These are phyloP conservation scores for Cyclura pinguis DNA, from an alignment of 2,797 vertebrate species.

Conservation along the genomic window DNA sequence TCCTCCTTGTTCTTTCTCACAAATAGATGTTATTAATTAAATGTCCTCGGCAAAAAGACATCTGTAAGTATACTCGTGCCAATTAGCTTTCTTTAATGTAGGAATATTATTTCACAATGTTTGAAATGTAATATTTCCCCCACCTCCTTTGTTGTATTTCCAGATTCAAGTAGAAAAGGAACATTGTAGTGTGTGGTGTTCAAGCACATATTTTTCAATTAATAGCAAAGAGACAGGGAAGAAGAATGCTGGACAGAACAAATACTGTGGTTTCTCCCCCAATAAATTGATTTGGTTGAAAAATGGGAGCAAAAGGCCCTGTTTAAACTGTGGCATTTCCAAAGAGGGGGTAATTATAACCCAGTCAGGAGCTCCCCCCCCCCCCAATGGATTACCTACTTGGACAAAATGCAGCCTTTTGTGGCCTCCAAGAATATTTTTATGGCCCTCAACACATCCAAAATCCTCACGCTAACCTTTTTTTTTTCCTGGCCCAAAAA, in stretches of 20 bases:
- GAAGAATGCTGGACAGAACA: slow-evolving; percentile 68
- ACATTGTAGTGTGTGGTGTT: slow-evolving; percentile 28
- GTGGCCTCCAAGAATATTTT: too few relatives aligned
- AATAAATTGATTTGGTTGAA: not conserved
- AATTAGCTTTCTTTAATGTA: slow-evolving; percentile 74
- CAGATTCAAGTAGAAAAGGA: slow-evolving; percentile 69
- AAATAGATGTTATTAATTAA: slow-evolving; percentile 76
- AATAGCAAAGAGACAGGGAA: slow-evolving; percentile 61
- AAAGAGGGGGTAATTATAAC: not conserved
- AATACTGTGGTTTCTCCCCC: slow-evolving; percentile 39
- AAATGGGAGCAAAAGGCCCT: not conserved
- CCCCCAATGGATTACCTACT: too few relatives aligned
- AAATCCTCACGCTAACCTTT: too few relatives aligned
- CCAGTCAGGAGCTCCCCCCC: too few relatives aligned
- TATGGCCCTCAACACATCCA: too few relatives aligned
- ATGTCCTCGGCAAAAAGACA: slow-evolving; percentile 67
- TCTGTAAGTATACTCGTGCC: slow-evolving; percentile 75
- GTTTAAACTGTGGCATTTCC: not conserved
- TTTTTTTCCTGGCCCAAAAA: too few relatives aligned
- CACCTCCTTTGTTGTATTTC: slow-evolving; percentile 74
- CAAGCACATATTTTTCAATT: slow-evolving; percentile 70
- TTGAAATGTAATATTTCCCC: slow-evolving; percentile 73
- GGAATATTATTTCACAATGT: slow-evolving; percentile 77
- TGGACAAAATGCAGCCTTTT: too few relatives aligned
- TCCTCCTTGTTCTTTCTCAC: slow-evolving; percentile 37